Base-by-base conservation (phyloP, 2,797 vertebrate species). In the Ambastaia sidthimunki region DNA sequence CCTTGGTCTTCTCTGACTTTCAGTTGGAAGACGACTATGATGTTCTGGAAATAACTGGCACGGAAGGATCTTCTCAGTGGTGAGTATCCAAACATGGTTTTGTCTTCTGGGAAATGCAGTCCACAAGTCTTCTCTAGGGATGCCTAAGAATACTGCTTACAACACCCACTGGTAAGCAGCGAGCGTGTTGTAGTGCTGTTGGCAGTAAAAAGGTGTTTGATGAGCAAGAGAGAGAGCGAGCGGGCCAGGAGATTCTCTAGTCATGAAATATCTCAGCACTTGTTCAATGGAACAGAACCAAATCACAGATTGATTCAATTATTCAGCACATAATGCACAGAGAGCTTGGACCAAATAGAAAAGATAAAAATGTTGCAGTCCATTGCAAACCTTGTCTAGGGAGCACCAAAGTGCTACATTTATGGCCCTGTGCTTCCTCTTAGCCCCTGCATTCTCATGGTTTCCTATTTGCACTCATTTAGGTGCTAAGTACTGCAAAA, bases 21-120 rank as follows among this genome's bases (percentile, higher is more conserved):
- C 97, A 98, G 86, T 91, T 99, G 88, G 98, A 99, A 91, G 97
- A 99, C 0, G 96, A 97, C 76, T 99, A 99, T 0, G 98, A 99
- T 63, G 95, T 99, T 10, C 87, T 99, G 87, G 98, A 99, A 89
- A 96, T 99, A 84, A 97, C 95, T 25, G 98, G 98, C 85, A 99
- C 98, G 0, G 98, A 99, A 37, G 97, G 95, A 81, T 96, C 97
- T 71, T 98, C 98, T 0, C 96, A 97, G 88, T 99, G 98, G 98
- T 98, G 93, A 95, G 97, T 92, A 37, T 25, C 78, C 54, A 31
- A 75, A 37, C 3, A 57, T 31, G 16, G 16, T 23, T 62, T 76
- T 18, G 7, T 15, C 18, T 55, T 57, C 48, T 74, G 12, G 13
- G 12, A 50, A 18, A 50, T 2, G 54, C n/a, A 21, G 7, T 11